phyloP scores from a whole-genome alignment of 30 jellyfish, hydroid and myxozoan species.

The Nemopilema nomurai region DNA sequence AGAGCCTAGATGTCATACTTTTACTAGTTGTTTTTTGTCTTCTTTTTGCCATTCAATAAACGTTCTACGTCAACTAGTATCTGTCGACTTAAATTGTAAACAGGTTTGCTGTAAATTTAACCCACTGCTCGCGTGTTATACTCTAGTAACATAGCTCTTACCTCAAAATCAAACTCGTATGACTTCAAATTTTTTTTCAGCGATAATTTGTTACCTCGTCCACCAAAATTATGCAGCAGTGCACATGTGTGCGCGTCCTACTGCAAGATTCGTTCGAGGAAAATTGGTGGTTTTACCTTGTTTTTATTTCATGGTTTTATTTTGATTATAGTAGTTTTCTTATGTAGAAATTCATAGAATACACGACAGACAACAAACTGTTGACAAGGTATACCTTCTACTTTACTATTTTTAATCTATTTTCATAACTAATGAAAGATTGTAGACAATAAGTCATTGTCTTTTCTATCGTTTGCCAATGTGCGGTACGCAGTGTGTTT shows the following conservation, averaged over 20 bases:
- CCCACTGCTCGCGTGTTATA: too few species aligned
- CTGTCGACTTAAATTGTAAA: background rate
- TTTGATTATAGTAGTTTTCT: background rate
- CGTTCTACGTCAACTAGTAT: background rate
- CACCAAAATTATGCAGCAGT: background rate
- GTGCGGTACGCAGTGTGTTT: too few species aligned
- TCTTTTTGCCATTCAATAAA: background rate
- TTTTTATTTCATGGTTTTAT: constrained; percentile 20
- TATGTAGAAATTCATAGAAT: constrained; percentile 41
- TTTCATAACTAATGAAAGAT: constrained; percentile 41
- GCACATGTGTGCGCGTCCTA: background rate
- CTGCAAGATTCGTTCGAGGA: background rate
- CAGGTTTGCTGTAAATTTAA: background rate
- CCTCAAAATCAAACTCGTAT: too few species aligned
- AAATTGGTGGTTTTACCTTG: constrained; percentile 20
- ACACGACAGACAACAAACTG: constrained; percentile 13
- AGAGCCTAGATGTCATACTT: background rate
- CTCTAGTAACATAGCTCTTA: too few species aligned
- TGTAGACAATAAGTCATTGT: background rate
- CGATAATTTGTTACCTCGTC: background rate
- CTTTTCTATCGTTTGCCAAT: background rate
- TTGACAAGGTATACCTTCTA: constrained; percentile 31
- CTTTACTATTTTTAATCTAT: constrained; percentile 37
- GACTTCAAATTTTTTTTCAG: too few species aligned
- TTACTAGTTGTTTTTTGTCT: background rate